Evolutionary conservation across 2,797 vertebrate species (phyloP).

Genomic region (Muraenolepis orangiensis): DNA sequence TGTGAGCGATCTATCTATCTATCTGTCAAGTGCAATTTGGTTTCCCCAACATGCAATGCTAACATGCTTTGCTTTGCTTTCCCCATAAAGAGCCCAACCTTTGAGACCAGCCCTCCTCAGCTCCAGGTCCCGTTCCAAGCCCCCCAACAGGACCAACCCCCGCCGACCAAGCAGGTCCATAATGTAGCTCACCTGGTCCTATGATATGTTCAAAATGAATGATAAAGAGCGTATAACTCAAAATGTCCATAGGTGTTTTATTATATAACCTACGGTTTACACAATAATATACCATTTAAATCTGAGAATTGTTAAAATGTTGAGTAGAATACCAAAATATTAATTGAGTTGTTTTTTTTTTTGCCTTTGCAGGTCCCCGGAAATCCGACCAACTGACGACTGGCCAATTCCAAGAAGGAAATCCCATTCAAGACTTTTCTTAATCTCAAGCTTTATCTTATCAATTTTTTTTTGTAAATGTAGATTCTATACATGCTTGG

Average conservation of each 20-base stretch:
- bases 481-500: background rate
- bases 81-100: constrained; percentile 49
- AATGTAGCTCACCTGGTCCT: background rate
- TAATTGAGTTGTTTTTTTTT: background rate
- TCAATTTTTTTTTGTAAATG: background rate
- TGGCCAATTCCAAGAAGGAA: background rate
- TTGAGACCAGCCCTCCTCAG: constrained; percentile 51
- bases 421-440: background rate
- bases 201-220: background rate
- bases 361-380: constrained; percentile 50
- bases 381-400: constrained; percentile 13
- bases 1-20: constrained; percentile 46
- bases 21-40: background rate
- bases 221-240: background rate
- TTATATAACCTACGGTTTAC: constrained; percentile 1
- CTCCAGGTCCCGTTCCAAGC: constrained; percentile 64
- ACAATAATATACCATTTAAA: background rate
- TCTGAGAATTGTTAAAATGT: background rate
- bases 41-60: background rate
- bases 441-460: background rate
- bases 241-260: background rate
- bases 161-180: constrained; percentile 61
- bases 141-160: constrained; percentile 64
- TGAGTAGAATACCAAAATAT: background rate
- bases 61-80: background rate